Evolutionary conservation across 2,797 vertebrate genomes (phyloP), one percentile per base, ranked within the genome.

Genomic region (Hoplostethus mediterraneus): DNA sequence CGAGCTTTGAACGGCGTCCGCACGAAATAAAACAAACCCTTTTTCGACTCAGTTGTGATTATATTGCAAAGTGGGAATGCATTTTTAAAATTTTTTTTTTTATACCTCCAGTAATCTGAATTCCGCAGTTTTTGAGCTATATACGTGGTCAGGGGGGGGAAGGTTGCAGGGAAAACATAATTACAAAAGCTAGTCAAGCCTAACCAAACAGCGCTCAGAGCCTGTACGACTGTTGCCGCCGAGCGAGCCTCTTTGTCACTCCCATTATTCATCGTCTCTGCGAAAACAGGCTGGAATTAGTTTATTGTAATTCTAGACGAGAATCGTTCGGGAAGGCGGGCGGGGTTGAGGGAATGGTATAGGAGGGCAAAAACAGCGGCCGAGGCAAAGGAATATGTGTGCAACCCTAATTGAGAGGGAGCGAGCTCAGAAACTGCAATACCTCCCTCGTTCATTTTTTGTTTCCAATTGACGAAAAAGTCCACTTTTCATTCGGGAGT

Each of bases 181-280:
- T 95, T 95, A 94, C 89, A 88, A 94, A 94, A 93, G 84, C 91
- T 89, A 94, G 90, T 91, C 93, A 92, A 93, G 93, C 95, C 91
- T 88, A 94, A 93, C 89, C 91, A 94, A 95, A 94, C 92, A 92
- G 81, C 66, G 91, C 93, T 92, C 77, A 82, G 87, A 93, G 92
- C 89, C 90, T 87, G 89, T 89, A 80, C 73, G 64, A 90, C 87
- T 84, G 84, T 82, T 91, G 89, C 91, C 91, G 90, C 86, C 56
- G 86, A 87, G 92, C 89, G 81, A 90, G 90, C 91, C 85, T 89
- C 91, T 92, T 93, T 92, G 92, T 93, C 93, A 89, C 82, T 89
- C 77, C 87, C 89, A 93, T 94, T 94, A 92, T 94, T 95, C 93
- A 94, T 87, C 89, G 86, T 89, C 87, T 81, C 87, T 63, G 83